Base-by-base conservation (phyloP, 2,888 invertebrate species). In the Achlya flavicornis region DNA sequence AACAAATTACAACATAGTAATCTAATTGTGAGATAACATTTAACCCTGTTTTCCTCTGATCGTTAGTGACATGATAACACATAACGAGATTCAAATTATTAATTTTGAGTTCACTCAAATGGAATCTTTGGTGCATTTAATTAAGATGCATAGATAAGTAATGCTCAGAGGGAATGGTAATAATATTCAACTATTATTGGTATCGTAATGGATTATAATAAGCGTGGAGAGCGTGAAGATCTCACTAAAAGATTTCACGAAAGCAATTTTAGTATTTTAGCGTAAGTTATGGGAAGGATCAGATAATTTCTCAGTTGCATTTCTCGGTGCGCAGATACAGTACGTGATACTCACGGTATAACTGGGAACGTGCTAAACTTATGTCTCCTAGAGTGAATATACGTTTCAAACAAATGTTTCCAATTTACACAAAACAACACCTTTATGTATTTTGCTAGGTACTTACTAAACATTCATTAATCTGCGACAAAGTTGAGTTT, bases 161-260 rank as follows among this genome's bases (percentile, higher is more conserved):
- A 67, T 69, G 74, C 72, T 75, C 75, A 74, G 75, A 74, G 77
- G 75, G 75, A 83, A 87, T 87, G 80, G 85, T 85, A 87, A 88
- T 88, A 88, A 84, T 90, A 90, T 89, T 89, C 87, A 86, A 80
- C 84, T 86, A 85, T 88, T 89, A 90, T 89, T 89, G 83, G 85
- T 88, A 89, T 90, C 89, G 86, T 91, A 92, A 91, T 91, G 89
- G 88, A 91, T 92, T 91, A 91, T 93, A 89, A 92, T 91, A 90
- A 89, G 87, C 85, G 80, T 74, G 78, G 84, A 82, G 88, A 92
- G 90, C 93, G 91, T 91, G 92, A 93, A 93, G 93, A 93, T 93
- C 87, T 85, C 80, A 80, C 79, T 81, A 80, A 85, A 87, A 89
- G 93, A 93, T 93, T 92, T 91, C 86, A 82, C 80, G 83, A 88